phyloP scores from a whole-genome alignment of 1,140 invertebrate genomes.

The Kradibia gibbosae region DNA sequence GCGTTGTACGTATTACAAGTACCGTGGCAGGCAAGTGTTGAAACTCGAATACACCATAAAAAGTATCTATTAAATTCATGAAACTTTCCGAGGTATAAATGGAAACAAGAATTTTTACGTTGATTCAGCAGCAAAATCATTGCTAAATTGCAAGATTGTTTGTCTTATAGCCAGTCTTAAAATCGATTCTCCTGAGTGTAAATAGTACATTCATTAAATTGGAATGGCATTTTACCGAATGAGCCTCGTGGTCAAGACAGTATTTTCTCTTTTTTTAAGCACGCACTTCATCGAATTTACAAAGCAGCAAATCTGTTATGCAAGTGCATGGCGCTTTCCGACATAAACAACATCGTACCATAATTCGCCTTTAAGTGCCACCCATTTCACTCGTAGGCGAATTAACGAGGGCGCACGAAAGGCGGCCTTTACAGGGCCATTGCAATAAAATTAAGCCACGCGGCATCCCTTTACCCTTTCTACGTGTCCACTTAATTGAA shows the following conservation, averaged over 20 bases:
- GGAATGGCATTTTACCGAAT: not conserved
- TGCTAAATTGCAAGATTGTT: too few relatives aligned
- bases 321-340: not conserved
- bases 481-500: conserved; percentile 18
- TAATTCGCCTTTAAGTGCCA: not conserved
- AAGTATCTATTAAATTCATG: not conserved
- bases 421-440: not conserved
- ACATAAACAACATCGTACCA: not conserved
- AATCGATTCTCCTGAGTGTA: not conserved
- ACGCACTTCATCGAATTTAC: not conserved
- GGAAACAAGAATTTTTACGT: not conserved
- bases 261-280: not conserved
- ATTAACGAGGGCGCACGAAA: conserved; percentile 17
- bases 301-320: not conserved
- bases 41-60: not conserved
- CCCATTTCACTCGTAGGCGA: not conserved
- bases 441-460: conserved; percentile 21
- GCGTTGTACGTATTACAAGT: not conserved
- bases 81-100: not conserved
- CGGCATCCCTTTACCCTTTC: not conserved
- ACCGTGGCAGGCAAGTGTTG: not conserved
- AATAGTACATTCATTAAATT: not conserved
- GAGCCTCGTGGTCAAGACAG: not conserved
- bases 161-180: not conserved
- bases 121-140: not conserved